These are phyloP conservation scores for Trachemys scripta DNA, from an alignment of 2,113 vertebrate species.

Conservation along the genomic window DNA sequence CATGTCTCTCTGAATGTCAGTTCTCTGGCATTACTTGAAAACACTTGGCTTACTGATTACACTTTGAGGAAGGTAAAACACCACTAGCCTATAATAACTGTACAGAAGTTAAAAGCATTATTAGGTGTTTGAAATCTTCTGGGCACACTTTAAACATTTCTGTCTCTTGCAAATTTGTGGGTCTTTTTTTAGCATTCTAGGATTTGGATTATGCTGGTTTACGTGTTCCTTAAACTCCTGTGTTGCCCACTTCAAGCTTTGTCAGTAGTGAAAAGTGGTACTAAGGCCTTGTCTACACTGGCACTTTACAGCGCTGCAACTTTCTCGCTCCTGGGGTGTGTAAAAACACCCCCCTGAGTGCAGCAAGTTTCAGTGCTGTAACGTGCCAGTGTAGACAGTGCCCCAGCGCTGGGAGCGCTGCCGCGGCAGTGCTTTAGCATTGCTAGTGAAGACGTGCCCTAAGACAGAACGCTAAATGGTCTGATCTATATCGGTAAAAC, in stretches of 20 bases:
- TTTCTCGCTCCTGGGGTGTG: too few species aligned
- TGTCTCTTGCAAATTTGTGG: neutral
- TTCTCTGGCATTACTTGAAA: neutral
- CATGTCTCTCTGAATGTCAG: neutral
- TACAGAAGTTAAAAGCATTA: rapidly evolving
- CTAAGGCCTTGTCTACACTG: too few species aligned
- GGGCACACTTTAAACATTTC: neutral
- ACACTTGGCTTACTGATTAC: neutral
- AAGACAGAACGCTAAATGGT: neutral
- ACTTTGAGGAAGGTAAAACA: neutral
- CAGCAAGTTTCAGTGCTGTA: too few species aligned
- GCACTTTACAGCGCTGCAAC: too few species aligned
- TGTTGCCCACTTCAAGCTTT: neutral
- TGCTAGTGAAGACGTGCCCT: too few species aligned
- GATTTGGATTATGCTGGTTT: neutral
- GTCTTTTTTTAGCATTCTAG: neutral
- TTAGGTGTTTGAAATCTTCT: neutral
- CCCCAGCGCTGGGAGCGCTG: neutral
- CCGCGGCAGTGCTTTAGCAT: too few species aligned
- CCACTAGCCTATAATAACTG: neutral
- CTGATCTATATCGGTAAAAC: neutral
- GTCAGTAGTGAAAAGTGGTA: neutral
- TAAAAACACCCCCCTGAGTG: too few species aligned
- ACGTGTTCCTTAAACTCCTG: neutral
- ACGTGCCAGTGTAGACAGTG: too few species aligned